Conservation (phyloP, 2,797 vertebrate genomes). For the Podarcis lilfordi region DNA sequence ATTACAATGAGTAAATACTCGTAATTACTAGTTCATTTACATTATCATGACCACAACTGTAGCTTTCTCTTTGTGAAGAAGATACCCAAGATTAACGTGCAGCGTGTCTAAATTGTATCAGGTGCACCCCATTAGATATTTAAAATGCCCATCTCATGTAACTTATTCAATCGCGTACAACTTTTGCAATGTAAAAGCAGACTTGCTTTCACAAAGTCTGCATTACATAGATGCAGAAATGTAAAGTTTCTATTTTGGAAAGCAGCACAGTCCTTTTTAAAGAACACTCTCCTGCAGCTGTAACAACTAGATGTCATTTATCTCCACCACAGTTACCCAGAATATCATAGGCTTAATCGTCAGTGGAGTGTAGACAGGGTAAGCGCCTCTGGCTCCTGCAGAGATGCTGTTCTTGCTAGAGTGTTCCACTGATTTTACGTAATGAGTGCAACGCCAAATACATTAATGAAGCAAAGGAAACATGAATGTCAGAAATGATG, state of each 20-base stretch:
- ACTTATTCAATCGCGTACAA: not conserved
- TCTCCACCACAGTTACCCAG: not conserved
- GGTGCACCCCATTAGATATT: not conserved
- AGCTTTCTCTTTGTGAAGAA: not conserved
- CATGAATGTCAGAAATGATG: constrained; percentile 60
- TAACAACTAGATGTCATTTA: not conserved
- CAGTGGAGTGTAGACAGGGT: constrained; percentile 32
- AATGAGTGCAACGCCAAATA: constrained; percentile 53
- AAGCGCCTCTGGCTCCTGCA: constrained; percentile 55
- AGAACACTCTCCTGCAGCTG: constrained; percentile 11
- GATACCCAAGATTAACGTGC: not conserved
- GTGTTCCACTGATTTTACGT: constrained; percentile 57
- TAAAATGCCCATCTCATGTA: not conserved
- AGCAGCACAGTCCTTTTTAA: not conserved
- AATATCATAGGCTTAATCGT: constrained; percentile 28
- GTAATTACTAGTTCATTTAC: not conserved
- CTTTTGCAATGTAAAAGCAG: not conserved
- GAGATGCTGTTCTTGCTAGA: constrained; percentile 47
- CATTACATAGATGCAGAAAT: not conserved
- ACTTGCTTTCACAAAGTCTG: not conserved
- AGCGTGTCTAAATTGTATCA: not conserved
- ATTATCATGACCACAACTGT: not conserved
- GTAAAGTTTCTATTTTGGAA: not conserved
- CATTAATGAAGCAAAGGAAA: constrained; percentile 56
- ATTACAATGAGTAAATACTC: not conserved